A percentile compares a stretch with the other conserved stretches of the same genome.
phyloP scores from a whole-genome alignment of 2,113 vertebrate species.

The Equus przewalskii region DNA sequence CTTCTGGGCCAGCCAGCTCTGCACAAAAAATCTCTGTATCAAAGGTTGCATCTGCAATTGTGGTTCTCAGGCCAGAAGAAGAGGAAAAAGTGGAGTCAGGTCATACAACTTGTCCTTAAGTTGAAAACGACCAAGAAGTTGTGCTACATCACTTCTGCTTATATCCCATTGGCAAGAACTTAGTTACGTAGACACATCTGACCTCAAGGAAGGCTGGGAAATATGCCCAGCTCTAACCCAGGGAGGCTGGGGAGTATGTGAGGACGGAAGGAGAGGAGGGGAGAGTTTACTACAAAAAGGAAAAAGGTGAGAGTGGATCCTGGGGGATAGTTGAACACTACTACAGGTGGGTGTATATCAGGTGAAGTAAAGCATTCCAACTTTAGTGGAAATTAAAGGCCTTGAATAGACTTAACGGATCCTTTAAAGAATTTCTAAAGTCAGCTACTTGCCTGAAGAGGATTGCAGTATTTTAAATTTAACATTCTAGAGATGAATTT shows the following conservation, averaged over 20 bases:
- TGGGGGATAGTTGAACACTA: neutral
- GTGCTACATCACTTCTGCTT: neutral
- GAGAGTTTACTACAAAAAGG: neutral
- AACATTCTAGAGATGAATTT: constrained; percentile 11
- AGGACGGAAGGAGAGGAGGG: neutral
- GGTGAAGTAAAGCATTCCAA: neutral
- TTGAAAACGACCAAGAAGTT: neutral
- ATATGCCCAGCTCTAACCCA: neutral
- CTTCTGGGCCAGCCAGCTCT: neutral
- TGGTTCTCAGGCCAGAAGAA: neutral
- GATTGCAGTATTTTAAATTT: neutral
- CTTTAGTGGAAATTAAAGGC: neutral
- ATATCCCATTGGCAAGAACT: neutral
- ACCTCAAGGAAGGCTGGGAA: neutral
- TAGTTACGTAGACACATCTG: neutral
- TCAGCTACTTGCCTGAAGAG: neutral
- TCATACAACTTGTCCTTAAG: neutral
- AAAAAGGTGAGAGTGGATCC: neutral
- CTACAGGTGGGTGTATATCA: neutral
- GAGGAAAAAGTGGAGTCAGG: neutral
- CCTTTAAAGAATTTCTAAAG: constrained; percentile 17
- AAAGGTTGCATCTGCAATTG: neutral
- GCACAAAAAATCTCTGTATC: neutral
- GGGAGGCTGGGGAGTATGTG: neutral
- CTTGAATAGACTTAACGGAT: neutral